Conservation (phyloP, 2,113 vertebrate genomes). For the Gopherus evgoodei region DNA sequence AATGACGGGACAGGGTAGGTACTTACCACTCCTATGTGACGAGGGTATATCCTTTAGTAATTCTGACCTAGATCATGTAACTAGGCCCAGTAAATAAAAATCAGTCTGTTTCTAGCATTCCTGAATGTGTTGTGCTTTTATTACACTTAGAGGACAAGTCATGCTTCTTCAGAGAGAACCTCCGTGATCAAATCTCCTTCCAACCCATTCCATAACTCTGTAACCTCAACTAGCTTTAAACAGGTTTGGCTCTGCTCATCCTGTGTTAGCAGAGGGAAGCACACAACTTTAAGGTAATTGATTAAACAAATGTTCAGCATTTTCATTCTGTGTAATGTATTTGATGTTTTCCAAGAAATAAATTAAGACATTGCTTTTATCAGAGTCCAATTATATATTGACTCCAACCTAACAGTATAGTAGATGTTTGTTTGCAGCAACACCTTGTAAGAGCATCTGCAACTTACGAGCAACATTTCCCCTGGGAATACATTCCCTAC, state of each 20-base stretch:
- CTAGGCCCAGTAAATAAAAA: not conserved
- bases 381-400: not conserved
- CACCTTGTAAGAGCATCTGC: no score
- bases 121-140: not conserved
- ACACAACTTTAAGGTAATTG: not conserved
- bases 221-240: not conserved
- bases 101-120: not conserved
- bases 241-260: not conserved
- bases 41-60: no score
- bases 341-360: not conserved
- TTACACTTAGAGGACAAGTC: not conserved
- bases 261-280: not conserved
- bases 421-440: no score
- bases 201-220: not conserved
- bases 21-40: no score
- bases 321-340: not conserved
- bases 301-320: fast-evolving
- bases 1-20: no score
- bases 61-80: no score
- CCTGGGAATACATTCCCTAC: no score
- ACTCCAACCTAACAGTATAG: not conserved
- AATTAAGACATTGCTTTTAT: not conserved
- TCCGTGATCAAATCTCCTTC: not conserved
- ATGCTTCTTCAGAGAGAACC: not conserved
- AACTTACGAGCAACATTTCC: no score